A percentile compares a stretch with the other conserved stretches of the same genome.
phyloP scores from a whole-genome alignment of 2,797 vertebrate species.

The Cephalopachus bancanus region DNA sequence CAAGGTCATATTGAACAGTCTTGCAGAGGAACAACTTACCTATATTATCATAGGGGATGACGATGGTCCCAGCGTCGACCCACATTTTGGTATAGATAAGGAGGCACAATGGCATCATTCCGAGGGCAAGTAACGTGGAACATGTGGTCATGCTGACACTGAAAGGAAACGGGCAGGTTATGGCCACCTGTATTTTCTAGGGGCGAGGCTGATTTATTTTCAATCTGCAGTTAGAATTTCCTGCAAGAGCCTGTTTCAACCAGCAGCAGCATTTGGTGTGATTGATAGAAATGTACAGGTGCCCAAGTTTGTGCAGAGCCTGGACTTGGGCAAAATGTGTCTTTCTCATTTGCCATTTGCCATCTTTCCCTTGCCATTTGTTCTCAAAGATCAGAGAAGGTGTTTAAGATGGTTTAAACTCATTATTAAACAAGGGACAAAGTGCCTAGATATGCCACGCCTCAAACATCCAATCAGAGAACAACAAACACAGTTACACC shows the following conservation, averaged over 20 bases:
- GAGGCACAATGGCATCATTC: conserved; percentile 99
- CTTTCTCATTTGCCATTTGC: neutral
- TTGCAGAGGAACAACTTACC: conserved; percentile 89
- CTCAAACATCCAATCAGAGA: neutral
- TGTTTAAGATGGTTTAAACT: neutral
- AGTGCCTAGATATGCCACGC: neutral
- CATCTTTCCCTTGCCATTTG: neutral
- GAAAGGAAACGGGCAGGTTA: conserved; percentile 80
- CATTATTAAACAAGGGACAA: neutral
- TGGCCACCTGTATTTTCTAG: neutral
- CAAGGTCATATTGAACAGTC: neutral
- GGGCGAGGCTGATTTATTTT: neutral
- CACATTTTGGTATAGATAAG: conserved; percentile 94
- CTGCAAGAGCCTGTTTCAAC: neutral
- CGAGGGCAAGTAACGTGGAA: conserved; percentile 96
- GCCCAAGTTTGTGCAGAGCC: neutral
- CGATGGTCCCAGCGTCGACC: conserved; percentile 90
- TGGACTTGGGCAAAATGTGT: neutral
- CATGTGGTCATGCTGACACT: conserved; percentile 99
- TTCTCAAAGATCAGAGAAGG: neutral
- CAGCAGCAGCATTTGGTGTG: too few relatives aligned
- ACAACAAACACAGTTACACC: neutral
- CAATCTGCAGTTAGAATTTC: neutral
- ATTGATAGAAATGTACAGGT: neutral
- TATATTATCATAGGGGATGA: conserved; percentile 95